Evolutionary conservation across 2,113 vertebrate genomes (phyloP).

Genomic region (Kobus ellipsiprymnus): DNA sequence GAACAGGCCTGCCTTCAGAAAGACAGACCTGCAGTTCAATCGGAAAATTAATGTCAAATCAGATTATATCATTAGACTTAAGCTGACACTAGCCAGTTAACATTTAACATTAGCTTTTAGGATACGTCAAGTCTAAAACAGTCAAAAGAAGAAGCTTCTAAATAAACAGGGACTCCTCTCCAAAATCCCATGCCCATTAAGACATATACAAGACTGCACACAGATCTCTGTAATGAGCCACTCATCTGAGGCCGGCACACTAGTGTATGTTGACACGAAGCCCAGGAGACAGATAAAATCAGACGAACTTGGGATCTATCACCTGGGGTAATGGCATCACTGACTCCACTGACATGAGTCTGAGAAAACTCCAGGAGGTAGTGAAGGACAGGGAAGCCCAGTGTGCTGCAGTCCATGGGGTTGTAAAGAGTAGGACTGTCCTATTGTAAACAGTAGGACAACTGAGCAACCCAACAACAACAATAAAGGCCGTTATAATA

Average conservation of each 20-base stretch:
- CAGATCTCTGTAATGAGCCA: not conserved
- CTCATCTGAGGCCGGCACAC: not conserved
- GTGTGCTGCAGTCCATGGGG: not conserved
- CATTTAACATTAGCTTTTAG: not conserved
- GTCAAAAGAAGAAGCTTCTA: not conserved
- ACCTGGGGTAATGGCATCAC: not conserved
- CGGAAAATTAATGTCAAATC: not conserved
- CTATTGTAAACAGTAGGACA: not conserved
- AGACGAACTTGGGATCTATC: not conserved
- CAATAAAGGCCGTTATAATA: too few relatives aligned
- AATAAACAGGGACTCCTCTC: not conserved
- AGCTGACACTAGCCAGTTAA: not conserved
- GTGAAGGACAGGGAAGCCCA: not conserved
- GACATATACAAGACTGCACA: not conserved
- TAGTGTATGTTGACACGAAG: not conserved
- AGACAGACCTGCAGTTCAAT: not conserved
- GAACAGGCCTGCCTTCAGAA: not conserved
- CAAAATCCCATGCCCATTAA: not conserved
- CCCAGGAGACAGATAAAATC: not conserved
- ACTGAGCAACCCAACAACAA: not conserved
- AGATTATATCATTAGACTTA: not conserved
- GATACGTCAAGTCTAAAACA: not conserved
- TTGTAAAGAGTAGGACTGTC: not conserved
- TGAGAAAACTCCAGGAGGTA: not conserved
- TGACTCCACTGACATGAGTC: not conserved